A percentile compares a stretch with the other conserved stretches of the same genome.
Conservation (phyloP, 2,888 invertebrate genomes). For the Polylopha cassiicola region DNA sequence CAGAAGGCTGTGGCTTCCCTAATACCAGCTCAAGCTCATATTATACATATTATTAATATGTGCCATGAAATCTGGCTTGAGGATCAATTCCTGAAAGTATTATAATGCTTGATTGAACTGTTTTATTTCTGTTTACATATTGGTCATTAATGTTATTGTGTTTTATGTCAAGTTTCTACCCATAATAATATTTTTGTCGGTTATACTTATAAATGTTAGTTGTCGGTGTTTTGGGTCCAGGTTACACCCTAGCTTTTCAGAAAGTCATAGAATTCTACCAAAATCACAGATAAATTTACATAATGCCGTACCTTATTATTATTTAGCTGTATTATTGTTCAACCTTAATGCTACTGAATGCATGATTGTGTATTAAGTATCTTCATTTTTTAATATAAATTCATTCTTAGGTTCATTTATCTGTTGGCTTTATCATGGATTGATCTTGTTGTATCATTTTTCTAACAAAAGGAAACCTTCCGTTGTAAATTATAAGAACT, state of each 20-base stretch:
- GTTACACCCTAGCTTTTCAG: slow-evolving; percentile 67
- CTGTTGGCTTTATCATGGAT: too few relatives aligned
- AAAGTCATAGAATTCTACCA: slow-evolving; percentile 30
- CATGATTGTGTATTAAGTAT: slow-evolving; percentile 62
- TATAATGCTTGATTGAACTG: slow-evolving; percentile 59
- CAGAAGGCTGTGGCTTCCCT: too few relatives aligned
- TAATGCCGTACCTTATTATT: slow-evolving; percentile 39
- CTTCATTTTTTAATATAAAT: slow-evolving; percentile 36
- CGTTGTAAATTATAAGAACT: too few relatives aligned
- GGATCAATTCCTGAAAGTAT: slow-evolving; percentile 35
- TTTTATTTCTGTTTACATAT: slow-evolving; percentile 43
- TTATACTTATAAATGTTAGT: slow-evolving; percentile 68
- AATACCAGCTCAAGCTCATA: too few relatives aligned
- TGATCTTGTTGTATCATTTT: too few relatives aligned
- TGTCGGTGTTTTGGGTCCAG: slow-evolving; percentile 75
- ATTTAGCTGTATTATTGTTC: slow-evolving; percentile 52
- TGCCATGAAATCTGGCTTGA: too few relatives aligned
- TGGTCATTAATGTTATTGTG: slow-evolving; percentile 57
- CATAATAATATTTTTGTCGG: slow-evolving; percentile 59
- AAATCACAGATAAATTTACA: slow-evolving; percentile 76
- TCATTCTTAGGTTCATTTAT: too few relatives aligned
- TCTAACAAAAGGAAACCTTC: too few relatives aligned
- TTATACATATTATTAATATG: too few relatives aligned
- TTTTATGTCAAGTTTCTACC: slow-evolving; percentile 66
- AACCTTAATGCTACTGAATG: too few relatives aligned